These are phyloP conservation scores for Actinostola sp. DNA, from an alignment of 92 coral and sea anemone species.

Conservation along the genomic window DNA sequence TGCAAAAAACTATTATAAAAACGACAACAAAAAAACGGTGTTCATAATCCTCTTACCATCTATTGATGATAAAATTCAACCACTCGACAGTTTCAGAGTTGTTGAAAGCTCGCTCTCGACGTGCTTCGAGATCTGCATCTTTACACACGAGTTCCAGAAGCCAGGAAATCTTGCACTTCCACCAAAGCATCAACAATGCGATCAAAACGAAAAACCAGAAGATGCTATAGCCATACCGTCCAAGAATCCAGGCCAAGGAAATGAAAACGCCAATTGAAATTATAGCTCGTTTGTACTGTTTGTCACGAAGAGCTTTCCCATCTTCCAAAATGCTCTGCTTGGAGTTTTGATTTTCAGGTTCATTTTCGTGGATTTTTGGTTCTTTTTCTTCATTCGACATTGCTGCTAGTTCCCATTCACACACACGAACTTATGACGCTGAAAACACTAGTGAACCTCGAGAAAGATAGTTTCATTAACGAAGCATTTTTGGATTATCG, in stretches of 20 bases:
- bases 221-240: constrained; percentile 48
- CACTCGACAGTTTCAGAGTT: constrained; percentile 85
- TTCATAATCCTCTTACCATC: constrained; percentile 65
- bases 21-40: background rate
- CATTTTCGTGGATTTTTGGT: background rate
- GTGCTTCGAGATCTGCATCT: constrained; percentile 70
- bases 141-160: constrained; percentile 66
- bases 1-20: no score
- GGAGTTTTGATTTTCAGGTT: background rate
- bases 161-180: constrained; percentile 62
- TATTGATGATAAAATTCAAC: constrained; percentile 78
- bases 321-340: constrained; percentile 14
- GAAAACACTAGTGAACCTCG: background rate
- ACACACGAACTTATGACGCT: no score
- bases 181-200: constrained; percentile 64
- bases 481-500: background rate
- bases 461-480: background rate
- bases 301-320: constrained; percentile 24
- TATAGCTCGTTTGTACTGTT: constrained; percentile 53
- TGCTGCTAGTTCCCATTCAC: background rate
- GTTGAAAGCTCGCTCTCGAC: constrained; percentile 60
- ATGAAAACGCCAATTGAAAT: constrained; percentile 40
- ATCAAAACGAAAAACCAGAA: constrained; percentile 61
- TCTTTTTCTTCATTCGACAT: constrained; percentile 19
- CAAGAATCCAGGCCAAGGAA: constrained; percentile 71